Conservation (phyloP, 1,140 invertebrate genomes). For the Choristoneura fumiferana region DNA sequence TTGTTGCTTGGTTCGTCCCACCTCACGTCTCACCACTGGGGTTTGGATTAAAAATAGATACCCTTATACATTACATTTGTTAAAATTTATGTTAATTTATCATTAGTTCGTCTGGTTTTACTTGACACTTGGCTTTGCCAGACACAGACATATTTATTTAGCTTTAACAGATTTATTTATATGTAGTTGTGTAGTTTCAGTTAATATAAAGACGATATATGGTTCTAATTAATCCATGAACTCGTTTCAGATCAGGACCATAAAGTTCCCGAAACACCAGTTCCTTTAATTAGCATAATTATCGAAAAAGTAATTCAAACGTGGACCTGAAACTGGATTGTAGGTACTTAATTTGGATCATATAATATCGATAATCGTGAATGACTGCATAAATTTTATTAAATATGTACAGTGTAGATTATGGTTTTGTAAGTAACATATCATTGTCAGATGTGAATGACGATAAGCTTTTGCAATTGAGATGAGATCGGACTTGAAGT, state of each 20-base stretch:
- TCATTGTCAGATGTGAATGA: slow-evolving; percentile 32
- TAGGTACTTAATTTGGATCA: neutral
- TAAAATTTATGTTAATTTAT: too few relatives aligned
- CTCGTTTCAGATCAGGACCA: neutral
- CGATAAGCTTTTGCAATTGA: slow-evolving; percentile 26
- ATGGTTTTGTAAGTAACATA: slow-evolving; percentile 21
- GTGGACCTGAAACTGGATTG: neutral
- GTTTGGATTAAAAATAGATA: too few relatives aligned
- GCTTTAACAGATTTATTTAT: too few relatives aligned
- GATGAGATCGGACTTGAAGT: slow-evolving; percentile 27
- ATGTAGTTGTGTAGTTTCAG: too few relatives aligned
- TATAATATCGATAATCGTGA: neutral
- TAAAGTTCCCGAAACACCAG: neutral
- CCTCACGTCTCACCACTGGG: too few relatives aligned
- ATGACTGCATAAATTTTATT: neutral
- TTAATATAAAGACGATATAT: too few relatives aligned
- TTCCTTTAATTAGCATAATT: neutral
- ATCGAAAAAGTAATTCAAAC: neutral
- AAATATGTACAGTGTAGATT: neutral
- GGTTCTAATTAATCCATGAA: too few relatives aligned
- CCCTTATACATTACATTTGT: too few relatives aligned
- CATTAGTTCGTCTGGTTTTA: too few relatives aligned
- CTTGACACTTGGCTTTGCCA: too few relatives aligned
- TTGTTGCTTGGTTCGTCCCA: too few relatives aligned
- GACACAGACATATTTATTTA: too few relatives aligned